phyloP scores from a whole-genome alignment of 2,888 invertebrate species.

The Torymus tubicola region DNA sequence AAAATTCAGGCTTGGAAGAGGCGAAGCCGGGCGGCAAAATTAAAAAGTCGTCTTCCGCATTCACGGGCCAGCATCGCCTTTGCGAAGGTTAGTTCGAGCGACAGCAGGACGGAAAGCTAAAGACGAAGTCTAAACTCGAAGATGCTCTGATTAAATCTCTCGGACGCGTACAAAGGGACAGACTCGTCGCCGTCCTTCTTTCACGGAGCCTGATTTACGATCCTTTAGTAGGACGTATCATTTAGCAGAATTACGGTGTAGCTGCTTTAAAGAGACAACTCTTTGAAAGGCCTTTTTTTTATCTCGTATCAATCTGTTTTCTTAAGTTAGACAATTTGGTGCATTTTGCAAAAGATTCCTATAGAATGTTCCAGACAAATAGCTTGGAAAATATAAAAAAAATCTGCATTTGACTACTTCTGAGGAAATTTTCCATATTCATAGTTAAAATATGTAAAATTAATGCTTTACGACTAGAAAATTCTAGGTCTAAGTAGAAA shows the following conservation, averaged over 20 bases:
- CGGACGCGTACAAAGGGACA: slow-evolving; percentile 11
- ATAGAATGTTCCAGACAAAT: background rate
- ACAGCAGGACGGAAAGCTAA: slow-evolving; percentile 48
- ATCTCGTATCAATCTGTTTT: too few species aligned
- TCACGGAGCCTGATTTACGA: slow-evolving; percentile 35
- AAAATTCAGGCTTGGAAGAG: background rate
- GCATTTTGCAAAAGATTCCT: background rate
- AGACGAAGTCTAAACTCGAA: slow-evolving; percentile 56
- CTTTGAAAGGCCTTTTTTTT: background rate
- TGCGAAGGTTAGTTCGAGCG: too few species aligned
- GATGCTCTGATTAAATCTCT: slow-evolving; percentile 64
- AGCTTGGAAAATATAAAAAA: background rate
- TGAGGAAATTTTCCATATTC: slow-evolving; percentile 19
- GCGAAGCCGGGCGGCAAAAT: slow-evolving; percentile 32
- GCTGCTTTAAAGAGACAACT: slow-evolving; percentile 1
- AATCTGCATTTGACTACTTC: background rate
- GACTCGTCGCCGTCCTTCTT: slow-evolving; percentile 24
- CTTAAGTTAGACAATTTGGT: too few species aligned
- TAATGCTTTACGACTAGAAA: slow-evolving; percentile 19
- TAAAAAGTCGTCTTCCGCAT: background rate
- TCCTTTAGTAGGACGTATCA: slow-evolving; percentile 23
- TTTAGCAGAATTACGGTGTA: background rate
- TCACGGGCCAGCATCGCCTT: too few species aligned
- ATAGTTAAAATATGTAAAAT: slow-evolving; percentile 17
- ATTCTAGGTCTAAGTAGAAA: slow-evolving; percentile 26